Evolutionary conservation across 2,113 vertebrate species (phyloP).

Genomic region (Mesembrinibis cayennensis): DNA sequence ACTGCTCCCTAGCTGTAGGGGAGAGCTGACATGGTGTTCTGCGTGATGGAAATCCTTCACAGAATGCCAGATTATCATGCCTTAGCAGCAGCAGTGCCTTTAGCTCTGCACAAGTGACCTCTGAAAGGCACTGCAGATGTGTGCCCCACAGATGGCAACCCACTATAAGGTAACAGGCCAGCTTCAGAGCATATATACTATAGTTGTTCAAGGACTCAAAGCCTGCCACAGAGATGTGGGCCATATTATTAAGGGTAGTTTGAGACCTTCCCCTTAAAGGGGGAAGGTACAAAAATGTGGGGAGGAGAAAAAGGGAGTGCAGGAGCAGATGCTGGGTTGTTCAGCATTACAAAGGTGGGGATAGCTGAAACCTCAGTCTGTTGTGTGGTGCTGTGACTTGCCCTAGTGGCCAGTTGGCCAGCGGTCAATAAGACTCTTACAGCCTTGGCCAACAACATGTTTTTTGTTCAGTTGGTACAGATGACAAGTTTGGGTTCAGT

Average conservation of each 20-base stretch:
- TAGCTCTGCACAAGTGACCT: neutral
- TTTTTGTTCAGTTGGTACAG: neutral
- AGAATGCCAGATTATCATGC: neutral
- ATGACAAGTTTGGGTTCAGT: neutral
- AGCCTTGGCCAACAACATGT: neutral
- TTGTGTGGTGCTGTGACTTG: neutral
- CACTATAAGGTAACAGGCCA: neutral
- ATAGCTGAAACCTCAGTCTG: neutral
- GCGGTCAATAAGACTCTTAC: accelerated
- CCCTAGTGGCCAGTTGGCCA: neutral
- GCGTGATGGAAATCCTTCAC: neutral
- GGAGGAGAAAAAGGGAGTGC: neutral
- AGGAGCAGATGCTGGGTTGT: neutral
- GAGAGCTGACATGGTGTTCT: neutral
- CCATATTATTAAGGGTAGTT: neutral
- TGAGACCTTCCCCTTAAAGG: neutral
- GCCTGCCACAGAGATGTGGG: neutral
- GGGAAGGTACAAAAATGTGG: neutral
- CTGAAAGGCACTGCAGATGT: neutral
- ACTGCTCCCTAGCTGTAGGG: neutral
- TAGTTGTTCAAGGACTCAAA: neutral
- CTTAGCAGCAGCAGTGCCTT: neutral
- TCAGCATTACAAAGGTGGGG: neutral
- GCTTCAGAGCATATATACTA: neutral
- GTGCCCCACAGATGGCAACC: neutral